Evolutionary conservation across 2,113 vertebrate genomes (phyloP), one percentile per base, ranked within the genome.

Genomic region (Phainopepla nitens): DNA sequence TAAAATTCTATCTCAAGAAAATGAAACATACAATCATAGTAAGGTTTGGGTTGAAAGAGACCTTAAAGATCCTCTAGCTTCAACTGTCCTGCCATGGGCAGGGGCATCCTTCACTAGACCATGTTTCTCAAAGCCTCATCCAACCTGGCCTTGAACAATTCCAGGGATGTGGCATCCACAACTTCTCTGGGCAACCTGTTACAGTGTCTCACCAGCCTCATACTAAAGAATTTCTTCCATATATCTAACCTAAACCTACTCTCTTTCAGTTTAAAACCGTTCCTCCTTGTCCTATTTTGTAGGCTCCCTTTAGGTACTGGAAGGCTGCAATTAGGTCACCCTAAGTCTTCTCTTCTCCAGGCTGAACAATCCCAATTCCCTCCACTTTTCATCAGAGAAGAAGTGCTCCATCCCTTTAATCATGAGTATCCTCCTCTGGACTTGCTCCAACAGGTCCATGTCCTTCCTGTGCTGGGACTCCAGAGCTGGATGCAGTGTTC

Each of bases 1-100:
- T 69, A 93, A 80, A 89, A 84, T 33, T 72, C 20, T 41, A 89
- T 35, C 35, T 93, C 51, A 84, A 49, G 69, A 78, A 90, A 92
- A 91, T 51, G 7, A 86, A 82, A 62, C 10, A 41, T 1, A 49
- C 21, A 41, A 35, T 61, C 41, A 76, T 2, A 76, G 47, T 76
- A 76, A 47, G 15, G 10, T 42, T 61, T 62, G 29, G 35, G 22
- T 36, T 56, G 18, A 60, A 69, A 69, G 17, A 60, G 12, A 76
- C n/a, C 24, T 76, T 54, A 47, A 54, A 69, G 21, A 61, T 27
- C 14, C 53, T 15, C 39, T 15, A 39, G 17, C 22, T 69, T 51
- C 62, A 82, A 60, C 9, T 0, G 0, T 10, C 15, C 39, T 51
- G n/a, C n/a, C 53, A 47, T 3, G 14, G 47, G 28, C 60, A 66